Evolutionary conservation across 2,113 vertebrate species (phyloP).

Genomic region (Indicator indicator): DNA sequence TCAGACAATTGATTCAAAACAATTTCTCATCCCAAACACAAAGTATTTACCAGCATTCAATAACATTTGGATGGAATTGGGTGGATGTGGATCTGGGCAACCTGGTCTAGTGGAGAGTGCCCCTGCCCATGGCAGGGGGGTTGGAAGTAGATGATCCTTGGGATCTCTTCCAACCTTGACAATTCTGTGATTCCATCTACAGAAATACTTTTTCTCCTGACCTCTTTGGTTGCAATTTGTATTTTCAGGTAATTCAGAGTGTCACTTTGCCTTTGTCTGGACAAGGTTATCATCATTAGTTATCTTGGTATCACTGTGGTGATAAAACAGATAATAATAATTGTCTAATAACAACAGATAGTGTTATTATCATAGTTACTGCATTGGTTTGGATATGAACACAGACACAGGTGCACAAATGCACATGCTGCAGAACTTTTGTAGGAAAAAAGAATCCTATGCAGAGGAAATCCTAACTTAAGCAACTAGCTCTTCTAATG

Average conservation of each 20-base stretch:
- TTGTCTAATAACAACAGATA: no score
- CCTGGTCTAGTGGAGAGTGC: no score
- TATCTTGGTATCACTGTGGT: neutral
- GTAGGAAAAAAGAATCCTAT: neutral
- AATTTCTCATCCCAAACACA: neutral
- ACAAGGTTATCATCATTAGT: neutral
- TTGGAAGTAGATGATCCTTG: no score
- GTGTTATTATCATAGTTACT: no score
- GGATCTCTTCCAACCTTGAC: no score
- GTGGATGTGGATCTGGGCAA: no score
- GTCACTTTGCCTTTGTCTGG: neutral
- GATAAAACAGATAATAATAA: neutral
- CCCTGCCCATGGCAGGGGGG: no score
- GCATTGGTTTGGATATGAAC: neutral
- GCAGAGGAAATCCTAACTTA: neutral
- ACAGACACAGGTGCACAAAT: neutral
- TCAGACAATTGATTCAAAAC: neutral
- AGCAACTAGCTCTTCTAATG: fast-evolving
- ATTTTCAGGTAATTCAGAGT: neutral
- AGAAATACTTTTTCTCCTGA: neutral
- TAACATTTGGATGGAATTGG: neutral
- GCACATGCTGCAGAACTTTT: neutral
- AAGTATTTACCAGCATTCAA: neutral
- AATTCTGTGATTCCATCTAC: neutral
- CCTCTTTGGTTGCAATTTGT: neutral